A percentile compares a stretch with the other conserved stretches of the same genome.
These are phyloP conservation scores for Eupithecia vulgata DNA, from an alignment of 2,888 invertebrate species.

Conservation along the genomic window DNA sequence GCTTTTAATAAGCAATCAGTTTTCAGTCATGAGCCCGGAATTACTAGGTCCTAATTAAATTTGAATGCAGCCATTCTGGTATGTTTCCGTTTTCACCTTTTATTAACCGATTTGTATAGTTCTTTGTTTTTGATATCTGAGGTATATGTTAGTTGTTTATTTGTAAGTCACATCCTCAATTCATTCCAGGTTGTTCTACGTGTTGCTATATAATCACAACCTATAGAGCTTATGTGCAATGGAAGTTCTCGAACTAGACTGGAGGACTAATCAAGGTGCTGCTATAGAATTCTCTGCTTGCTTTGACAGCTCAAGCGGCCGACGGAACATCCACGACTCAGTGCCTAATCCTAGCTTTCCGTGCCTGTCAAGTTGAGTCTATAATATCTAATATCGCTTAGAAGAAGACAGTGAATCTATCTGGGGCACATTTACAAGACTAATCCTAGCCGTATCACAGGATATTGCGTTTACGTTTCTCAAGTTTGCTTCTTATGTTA, in stretches of 20 bases:
- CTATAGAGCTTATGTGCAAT: neutral
- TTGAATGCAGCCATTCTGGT: constrained; percentile 13
- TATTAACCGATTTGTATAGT: neutral
- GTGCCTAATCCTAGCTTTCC: constrained; percentile 28
- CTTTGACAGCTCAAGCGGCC: constrained; percentile 28
- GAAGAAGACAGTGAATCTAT: constrained; percentile 18
- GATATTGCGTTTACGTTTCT: neutral
- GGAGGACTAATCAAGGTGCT: constrained; percentile 11
- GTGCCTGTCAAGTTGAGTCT: constrained; percentile 19
- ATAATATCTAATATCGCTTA: constrained; percentile 23
- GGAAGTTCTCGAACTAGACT: constrained; percentile 2
- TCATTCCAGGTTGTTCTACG: neutral
- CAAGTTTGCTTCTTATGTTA: neutral
- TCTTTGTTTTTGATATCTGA: too few relatives aligned
- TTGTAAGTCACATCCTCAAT: neutral
- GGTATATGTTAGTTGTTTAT: too few relatives aligned
- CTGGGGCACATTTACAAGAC: constrained; percentile 15
- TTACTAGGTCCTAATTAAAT: constrained; percentile 11
- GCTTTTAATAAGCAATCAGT: constrained; percentile 48
- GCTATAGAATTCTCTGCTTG: constrained; percentile 23
- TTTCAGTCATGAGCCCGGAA: constrained; percentile 28
- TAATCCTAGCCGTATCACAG: constrained; percentile 16
- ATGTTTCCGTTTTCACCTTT: neutral
- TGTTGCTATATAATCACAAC: neutral
- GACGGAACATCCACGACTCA: constrained; percentile 21